These are phyloP conservation scores for Hyles lineata DNA, from an alignment of 2,888 invertebrate genomes.

Conservation along the genomic window DNA sequence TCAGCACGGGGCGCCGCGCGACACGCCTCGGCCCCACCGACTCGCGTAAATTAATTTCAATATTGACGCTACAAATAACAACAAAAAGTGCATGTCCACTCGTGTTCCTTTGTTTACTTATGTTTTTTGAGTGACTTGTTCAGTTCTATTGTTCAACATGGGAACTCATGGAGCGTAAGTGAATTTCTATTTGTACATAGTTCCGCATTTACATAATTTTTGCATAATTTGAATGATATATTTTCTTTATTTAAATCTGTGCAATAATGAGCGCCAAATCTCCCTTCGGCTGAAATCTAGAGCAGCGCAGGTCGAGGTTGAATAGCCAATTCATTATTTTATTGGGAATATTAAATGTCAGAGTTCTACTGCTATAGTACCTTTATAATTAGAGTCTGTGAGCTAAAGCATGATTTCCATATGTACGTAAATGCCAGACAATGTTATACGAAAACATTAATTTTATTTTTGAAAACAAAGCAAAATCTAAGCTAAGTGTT, in stretches of 20 bases:
- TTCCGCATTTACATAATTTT: constrained; percentile 21
- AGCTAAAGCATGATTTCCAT: not conserved
- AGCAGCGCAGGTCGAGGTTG: constrained; percentile 30
- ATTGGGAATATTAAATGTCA: constrained; percentile 39
- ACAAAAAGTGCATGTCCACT: constrained; percentile 53
- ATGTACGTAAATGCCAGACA: not conserved
- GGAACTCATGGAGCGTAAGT: constrained; percentile 75
- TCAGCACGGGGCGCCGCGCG: constrained; percentile 71
- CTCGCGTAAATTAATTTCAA: constrained; percentile 51
- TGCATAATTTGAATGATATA: constrained; percentile 19
- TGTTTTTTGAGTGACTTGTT: constrained; percentile 66
- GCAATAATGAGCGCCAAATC: not conserved
- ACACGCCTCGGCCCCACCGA: constrained; percentile 51
- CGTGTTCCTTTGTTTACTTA: constrained; percentile 57
- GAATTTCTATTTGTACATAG: constrained; percentile 33
- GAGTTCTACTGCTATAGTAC: constrained; percentile 27
- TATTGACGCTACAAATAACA: constrained; percentile 52
- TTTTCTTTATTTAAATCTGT: not conserved
- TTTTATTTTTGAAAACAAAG: not conserved
- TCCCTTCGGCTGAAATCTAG: constrained; percentile 28
- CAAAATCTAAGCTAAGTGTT: not conserved
- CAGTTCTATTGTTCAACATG: constrained; percentile 66
- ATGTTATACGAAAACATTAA: not conserved
- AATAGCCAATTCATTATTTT: constrained; percentile 45
- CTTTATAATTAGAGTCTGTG: constrained; percentile 1